Percentiles rank a stretch among this genome's conserved stretches.
These are phyloP conservation scores for Crotalus viridis DNA, from an alignment of 2,113 vertebrate genomes.

Conservation along the genomic window DNA sequence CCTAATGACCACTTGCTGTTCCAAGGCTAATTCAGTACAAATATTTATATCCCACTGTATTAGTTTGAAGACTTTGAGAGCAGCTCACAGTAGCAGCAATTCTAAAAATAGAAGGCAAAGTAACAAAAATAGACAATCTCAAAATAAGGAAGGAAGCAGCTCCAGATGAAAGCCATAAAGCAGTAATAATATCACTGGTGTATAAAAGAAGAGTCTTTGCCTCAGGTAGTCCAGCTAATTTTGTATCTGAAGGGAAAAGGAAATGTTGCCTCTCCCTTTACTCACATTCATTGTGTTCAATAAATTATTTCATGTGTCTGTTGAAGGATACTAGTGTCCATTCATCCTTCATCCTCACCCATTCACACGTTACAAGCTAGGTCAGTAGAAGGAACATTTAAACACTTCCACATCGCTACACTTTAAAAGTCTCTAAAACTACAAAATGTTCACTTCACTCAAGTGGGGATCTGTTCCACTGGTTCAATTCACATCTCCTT, in stretches of 20 bases:
- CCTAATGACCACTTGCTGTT: conserved; percentile 1
- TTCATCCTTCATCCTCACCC: neutral
- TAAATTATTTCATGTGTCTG: neutral
- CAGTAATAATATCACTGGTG: neutral
- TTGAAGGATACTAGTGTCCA: neutral
- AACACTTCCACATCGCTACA: neutral
- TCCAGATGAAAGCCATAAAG: neutral
- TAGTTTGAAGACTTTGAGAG: conserved; percentile 7
- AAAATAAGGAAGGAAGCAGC: neutral
- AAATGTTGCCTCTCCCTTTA: neutral
- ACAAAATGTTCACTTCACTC: neutral
- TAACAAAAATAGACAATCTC: neutral
- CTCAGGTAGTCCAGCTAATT: neutral
- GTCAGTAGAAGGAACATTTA: neutral
- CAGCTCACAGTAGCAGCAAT: neutral
- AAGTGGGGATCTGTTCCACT: neutral
- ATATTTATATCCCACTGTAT: conserved; percentile 8
- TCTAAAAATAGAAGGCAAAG: neutral
- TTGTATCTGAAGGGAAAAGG: neutral
- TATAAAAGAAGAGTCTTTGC: neutral
- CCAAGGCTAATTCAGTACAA: conserved; percentile 2
- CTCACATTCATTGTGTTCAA: neutral
- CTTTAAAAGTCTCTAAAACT: neutral
- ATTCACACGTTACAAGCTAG: neutral
- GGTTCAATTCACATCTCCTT: neutral